These are phyloP conservation scores for Gobio gobio DNA, from an alignment of 2,113 vertebrate species.

Conservation along the genomic window DNA sequence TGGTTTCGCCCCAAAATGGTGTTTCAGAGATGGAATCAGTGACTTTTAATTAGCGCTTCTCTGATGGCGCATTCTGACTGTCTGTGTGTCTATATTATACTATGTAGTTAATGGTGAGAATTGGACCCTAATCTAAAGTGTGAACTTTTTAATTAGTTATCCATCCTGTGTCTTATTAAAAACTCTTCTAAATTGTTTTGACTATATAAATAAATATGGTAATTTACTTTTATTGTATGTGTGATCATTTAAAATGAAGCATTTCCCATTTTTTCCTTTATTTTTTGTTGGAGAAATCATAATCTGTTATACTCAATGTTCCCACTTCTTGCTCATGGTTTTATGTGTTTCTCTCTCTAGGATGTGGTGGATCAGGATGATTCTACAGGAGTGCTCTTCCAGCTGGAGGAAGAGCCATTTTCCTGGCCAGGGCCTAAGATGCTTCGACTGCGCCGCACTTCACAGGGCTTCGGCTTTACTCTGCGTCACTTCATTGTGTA, in stretches of 20 bases:
- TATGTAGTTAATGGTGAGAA: too few species aligned
- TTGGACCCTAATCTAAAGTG: too few species aligned
- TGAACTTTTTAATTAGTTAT: too few species aligned
- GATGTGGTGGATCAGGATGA: constrained; percentile 54
- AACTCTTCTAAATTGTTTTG: too few species aligned
- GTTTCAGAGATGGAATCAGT: too few species aligned
- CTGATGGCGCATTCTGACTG: too few species aligned
- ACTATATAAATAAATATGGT: too few species aligned
- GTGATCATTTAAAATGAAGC: not conserved
- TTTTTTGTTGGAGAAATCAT: not conserved
- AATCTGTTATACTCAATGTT: not conserved
- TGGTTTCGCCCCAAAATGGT: too few species aligned
- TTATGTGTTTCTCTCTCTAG: constrained; percentile 15
- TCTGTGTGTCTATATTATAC: too few species aligned
- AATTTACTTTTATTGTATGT: too few species aligned
- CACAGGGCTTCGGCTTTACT: constrained; percentile 95
- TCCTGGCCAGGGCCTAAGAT: constrained; percentile 95
- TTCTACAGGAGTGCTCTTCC: constrained; percentile 48
- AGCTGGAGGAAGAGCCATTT: constrained; percentile 87
- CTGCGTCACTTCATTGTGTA: constrained; percentile 98
- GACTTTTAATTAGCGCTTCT: too few species aligned
- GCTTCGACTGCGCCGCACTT: constrained; percentile 83
- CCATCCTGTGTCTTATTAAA: too few species aligned
- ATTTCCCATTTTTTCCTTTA: not conserved
- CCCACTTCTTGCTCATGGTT: not conserved